Base-by-base conservation (phyloP, 2,888 invertebrate species). In the Schrankia costaestrigalis region DNA sequence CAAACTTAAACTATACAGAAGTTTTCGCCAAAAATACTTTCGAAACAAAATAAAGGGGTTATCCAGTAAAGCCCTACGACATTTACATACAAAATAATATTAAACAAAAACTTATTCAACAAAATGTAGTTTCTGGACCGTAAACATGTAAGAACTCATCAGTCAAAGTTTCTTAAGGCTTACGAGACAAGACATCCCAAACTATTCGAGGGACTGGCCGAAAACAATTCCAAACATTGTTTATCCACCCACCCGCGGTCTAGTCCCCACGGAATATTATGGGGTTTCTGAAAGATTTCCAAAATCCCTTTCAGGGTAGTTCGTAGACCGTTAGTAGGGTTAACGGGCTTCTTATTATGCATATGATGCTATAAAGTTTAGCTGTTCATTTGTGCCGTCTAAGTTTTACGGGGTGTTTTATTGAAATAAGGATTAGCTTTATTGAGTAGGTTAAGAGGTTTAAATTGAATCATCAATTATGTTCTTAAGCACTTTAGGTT, bases 151-250 rank as follows among this genome's bases (percentile, higher is more conserved):
- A 22, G 14, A 54, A 35, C 36, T 39, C 53, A 41, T 56, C 56
- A 27, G 19, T 40, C 39, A 35, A 52, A 47, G 29, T 54, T 48
- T 27, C 31, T 24, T 25, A 31, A 34, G 26, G 31, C 37, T 30
- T 26, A 26, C 38, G 26, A 22, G 26, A 47, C 56, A 37, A 26
- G 36, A 36, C 26, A 17, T 3, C 24, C 26, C 15, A 11, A 45
- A 55, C 32, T 54, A 56, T 52, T 31, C 31, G 19, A 24, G 24
- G 40, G 51, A 35, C 56, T 44, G 41, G 32, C 39, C 34, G 23
- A 32, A 56, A 54, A 56, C 53, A 48, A 54, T 56, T 41, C 40
- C 40, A 32, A 52, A 52, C 50, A 53, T 57, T 53, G 57, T 53
- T 54, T 53, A 55, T 46, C 50, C 54, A 56, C 49, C 49, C 49